Percentiles rank a stretch among this genome's conserved stretches.
phyloP scores from a whole-genome alignment of 2,888 invertebrate genomes.

The Melanostoma scalare region DNA sequence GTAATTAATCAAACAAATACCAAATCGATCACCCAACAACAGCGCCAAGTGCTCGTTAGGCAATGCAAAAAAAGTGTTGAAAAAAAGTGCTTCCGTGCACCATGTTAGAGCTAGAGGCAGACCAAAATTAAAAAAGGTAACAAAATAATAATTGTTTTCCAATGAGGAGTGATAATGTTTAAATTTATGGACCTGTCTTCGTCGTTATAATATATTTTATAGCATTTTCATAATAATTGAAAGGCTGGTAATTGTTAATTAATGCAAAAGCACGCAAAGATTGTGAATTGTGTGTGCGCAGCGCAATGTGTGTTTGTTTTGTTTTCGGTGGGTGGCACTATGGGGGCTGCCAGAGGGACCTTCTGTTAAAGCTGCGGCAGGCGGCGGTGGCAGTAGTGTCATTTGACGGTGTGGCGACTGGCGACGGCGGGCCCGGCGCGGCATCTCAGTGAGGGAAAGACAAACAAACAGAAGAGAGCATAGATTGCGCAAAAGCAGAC shows the following conservation, averaged over 20 bases:
- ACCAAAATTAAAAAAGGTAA: constrained; percentile 68
- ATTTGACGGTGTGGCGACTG: not conserved
- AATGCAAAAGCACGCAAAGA: constrained; percentile 56
- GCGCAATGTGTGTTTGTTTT: constrained; percentile 57
- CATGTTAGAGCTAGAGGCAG: constrained; percentile 52
- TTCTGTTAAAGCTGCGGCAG: not conserved
- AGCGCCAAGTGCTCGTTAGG: constrained; percentile 26
- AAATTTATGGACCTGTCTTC: constrained; percentile 19
- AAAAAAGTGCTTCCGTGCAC: constrained; percentile 66
- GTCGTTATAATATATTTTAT: constrained; percentile 58
- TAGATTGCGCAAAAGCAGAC: constrained; percentile 61
- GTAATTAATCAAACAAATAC: constrained; percentile 21
- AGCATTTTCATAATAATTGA: constrained; percentile 52
- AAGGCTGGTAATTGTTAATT: constrained; percentile 66
- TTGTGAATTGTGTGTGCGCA: constrained; percentile 28
- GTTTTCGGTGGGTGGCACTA: constrained; percentile 55
- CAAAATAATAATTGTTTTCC: constrained; percentile 49
- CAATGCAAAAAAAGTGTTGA: constrained; percentile 54
- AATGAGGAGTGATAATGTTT: constrained; percentile 25
- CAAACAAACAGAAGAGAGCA: constrained; percentile 6
- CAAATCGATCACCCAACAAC: not conserved
- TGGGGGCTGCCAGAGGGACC: constrained; percentile 14
- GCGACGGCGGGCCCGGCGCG: not conserved
- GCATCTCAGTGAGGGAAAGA: not conserved
- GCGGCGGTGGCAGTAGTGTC: not conserved